Percentiles rank a stretch among this genome's conserved stretches.
Conservation (phyloP, 2,888 invertebrate species). For the Drosophila limbata region DNA sequence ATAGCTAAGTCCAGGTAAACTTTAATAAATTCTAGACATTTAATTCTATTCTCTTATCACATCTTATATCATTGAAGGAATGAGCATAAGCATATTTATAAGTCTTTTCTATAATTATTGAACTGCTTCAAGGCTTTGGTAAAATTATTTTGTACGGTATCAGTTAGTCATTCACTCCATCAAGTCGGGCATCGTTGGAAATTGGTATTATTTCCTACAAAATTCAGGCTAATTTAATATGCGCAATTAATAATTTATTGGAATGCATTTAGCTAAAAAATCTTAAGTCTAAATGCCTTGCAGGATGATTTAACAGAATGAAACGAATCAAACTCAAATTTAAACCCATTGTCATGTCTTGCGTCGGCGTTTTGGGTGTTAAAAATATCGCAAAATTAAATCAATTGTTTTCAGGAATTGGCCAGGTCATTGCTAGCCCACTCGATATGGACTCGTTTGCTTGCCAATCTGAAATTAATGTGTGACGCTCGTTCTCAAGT, state of each 20-base stretch:
- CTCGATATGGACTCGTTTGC: slow-evolving; percentile 39
- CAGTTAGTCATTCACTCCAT: too few relatives aligned
- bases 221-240: slow-evolving; percentile 36
- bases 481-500: slow-evolving; percentile 50
- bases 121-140: neutral
- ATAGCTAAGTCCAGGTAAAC: neutral
- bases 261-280: slow-evolving; percentile 28
- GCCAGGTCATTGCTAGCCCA: slow-evolving; percentile 43
- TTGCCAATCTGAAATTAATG: slow-evolving; percentile 55
- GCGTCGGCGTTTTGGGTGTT: slow-evolving; percentile 43
- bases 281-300: neutral
- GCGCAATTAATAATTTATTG: slow-evolving; percentile 36
- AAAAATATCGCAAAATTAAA: slow-evolving; percentile 55
- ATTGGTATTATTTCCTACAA: slow-evolving; percentile 17
- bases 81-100: neutral
- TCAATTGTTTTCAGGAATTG: slow-evolving; percentile 61
- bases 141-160: neutral
- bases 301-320: slow-evolving; percentile 52
- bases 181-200: neutral
- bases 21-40: neutral
- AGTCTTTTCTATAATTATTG: neutral
- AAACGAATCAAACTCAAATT: slow-evolving; percentile 35
- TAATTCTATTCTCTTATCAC: too few relatives aligned
- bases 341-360: slow-evolving; percentile 30
- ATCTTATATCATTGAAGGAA: too few relatives aligned